A percentile compares a stretch with the other conserved stretches of the same genome.
Evolutionary conservation across 1,140 invertebrate genomes (phyloP).

Genomic region (Cydia fagiglandana): DNA sequence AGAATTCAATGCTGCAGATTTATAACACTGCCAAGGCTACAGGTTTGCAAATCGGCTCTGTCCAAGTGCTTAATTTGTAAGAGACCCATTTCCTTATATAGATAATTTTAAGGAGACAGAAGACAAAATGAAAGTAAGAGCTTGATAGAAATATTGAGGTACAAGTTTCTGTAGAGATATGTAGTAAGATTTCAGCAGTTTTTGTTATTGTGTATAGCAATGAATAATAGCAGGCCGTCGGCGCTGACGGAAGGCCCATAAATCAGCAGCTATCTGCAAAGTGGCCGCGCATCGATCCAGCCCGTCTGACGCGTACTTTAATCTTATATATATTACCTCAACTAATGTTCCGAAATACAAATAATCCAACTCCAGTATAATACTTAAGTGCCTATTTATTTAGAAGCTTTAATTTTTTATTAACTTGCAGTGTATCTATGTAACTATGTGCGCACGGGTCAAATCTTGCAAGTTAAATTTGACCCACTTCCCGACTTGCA

Average conservation of each 20-base stretch:
- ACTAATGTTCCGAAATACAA: background rate
- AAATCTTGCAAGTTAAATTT: no score
- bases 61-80: no score
- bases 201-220: slow-evolving; percentile 27
- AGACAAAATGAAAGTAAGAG: background rate
- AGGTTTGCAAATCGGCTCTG: no score
- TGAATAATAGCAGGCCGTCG: slow-evolving; percentile 21
- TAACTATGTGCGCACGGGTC: no score
- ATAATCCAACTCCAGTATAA: background rate
- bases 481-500: no score
- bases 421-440: no score
- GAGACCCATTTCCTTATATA: no score
- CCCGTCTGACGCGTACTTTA: slow-evolving; percentile 13
- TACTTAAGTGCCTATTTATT: no score
- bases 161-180: background rate
- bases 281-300: slow-evolving; percentile 13
- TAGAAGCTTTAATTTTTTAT: no score
- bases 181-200: slow-evolving; percentile 1
- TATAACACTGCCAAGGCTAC: no score
- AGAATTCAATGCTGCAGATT: no score
- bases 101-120: no score
- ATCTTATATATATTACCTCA: background rate
- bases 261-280: slow-evolving; percentile 27
- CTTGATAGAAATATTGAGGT: background rate
- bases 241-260: slow-evolving; percentile 24